Conservation (phyloP, 1,140 invertebrate species). For the Drosophila aff. region DNA sequence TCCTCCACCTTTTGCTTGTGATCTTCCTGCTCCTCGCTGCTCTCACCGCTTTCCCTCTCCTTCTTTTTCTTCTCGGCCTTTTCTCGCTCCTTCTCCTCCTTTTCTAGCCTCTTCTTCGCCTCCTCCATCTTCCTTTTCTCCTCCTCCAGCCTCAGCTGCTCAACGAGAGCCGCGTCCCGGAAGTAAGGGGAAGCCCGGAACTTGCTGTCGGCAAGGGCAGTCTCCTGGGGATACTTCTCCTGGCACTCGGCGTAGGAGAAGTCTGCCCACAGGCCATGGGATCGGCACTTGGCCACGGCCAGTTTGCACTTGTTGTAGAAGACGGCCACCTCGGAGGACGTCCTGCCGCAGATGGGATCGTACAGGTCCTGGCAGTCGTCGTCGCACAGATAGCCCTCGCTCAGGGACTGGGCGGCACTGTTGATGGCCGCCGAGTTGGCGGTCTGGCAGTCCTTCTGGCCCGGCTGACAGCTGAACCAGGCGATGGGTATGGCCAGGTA, state of each 20-base stretch:
- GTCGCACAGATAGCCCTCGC: conserved; percentile 78
- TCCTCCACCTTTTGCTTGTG: conserved; percentile 21
- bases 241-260: conserved; percentile 67
- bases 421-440: conserved; percentile 66
- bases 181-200: conserved; percentile 71
- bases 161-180: conserved; percentile 42
- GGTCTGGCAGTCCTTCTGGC: conserved; percentile 48
- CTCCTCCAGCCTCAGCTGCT: conserved; percentile 22
- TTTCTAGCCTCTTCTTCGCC: conserved; percentile 18
- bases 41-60: conserved; percentile 47
- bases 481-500: conserved; percentile 79
- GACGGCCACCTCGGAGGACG: conserved; percentile 70
- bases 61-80: conserved; percentile 33
- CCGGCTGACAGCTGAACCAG: conserved; percentile 64
- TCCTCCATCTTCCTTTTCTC: conserved; percentile 6
- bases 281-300: conserved; percentile 78
- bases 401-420: conserved; percentile 55
- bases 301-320: conserved; percentile 81
- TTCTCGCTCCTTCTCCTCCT: conserved; percentile 41
- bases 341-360: conserved; percentile 76
- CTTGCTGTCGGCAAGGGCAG: conserved; percentile 72
- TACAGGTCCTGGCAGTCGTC: conserved; percentile 75
- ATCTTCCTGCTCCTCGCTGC: conserved; percentile 58
- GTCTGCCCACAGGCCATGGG: conserved; percentile 73
- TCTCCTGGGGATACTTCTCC: conserved; percentile 66